These are phyloP conservation scores for Isoperla grammatica DNA, from an alignment of 2,888 invertebrate genomes.

Conservation along the genomic window DNA sequence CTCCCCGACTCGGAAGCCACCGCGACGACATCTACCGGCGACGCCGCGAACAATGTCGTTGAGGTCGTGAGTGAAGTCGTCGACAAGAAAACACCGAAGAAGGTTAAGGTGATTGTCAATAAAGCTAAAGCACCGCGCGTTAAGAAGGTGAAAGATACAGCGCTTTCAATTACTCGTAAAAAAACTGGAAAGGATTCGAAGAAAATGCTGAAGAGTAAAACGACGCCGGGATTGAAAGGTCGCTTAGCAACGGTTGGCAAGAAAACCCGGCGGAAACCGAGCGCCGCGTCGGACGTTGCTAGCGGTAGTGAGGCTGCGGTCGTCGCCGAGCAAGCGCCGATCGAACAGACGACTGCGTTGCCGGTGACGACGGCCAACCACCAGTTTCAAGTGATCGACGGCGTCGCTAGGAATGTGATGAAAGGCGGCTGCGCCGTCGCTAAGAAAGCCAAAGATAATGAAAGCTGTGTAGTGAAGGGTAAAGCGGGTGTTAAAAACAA, in stretches of 20 bases:
- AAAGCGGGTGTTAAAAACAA: constrained; percentile 5
- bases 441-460: constrained; percentile 16
- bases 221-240: no score
- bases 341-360: no score
- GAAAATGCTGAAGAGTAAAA: no score
- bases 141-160: not conserved
- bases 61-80: no score
- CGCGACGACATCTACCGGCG: not conserved
- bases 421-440: not conserved
- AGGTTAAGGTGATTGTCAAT: not conserved
- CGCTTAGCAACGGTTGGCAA: not conserved
- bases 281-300: not conserved
- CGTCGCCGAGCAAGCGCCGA: not conserved
- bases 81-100: constrained; percentile 3
- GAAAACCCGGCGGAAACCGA: constrained; percentile 8
- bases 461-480: constrained; percentile 4
- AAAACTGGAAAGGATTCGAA: no score
- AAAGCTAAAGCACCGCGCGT: not conserved
- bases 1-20: not conserved
- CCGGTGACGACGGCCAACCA: not conserved
- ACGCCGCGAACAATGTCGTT: no score
- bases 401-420: constrained; percentile 3
- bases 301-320: not conserved
- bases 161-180: no score
- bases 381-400: constrained; percentile 10